phyloP scores from a whole-genome alignment of 2,797 vertebrate genomes.

The Phoeniculus purpureus region DNA sequence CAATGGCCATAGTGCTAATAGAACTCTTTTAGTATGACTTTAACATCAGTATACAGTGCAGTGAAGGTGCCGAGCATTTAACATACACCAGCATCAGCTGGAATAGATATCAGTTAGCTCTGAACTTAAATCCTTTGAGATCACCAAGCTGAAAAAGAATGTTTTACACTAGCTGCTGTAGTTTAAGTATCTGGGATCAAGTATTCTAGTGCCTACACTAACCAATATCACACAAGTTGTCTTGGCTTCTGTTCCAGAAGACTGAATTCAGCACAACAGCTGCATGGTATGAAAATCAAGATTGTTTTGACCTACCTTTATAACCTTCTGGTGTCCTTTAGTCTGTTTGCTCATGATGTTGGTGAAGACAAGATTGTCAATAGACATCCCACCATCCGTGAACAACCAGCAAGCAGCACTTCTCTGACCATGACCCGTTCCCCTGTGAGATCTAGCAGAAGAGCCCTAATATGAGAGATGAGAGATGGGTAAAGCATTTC shows the following conservation, averaged over 20 bases:
- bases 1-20: conserved; percentile 6
- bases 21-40: conserved; percentile 14
- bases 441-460: background rate
- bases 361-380: background rate
- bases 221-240: background rate
- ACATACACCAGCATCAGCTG: background rate
- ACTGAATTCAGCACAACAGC: background rate
- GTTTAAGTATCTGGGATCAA: background rate
- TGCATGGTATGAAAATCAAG: background rate
- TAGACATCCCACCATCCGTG: background rate
- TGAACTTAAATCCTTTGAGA: background rate
- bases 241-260: background rate
- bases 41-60: conserved; percentile 6
- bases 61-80: background rate
- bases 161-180: background rate
- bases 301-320: background rate
- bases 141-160: background rate
- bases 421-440: background rate
- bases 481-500: background rate
- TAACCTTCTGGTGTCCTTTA: background rate
- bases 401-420: background rate
- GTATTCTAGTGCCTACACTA: background rate
- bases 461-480: background rate
- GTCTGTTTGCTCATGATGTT: background rate
- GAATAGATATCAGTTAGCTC: background rate